phyloP scores from a whole-genome alignment of 2,888 invertebrate genomes.

The Alentia gelatinosa region DNA sequence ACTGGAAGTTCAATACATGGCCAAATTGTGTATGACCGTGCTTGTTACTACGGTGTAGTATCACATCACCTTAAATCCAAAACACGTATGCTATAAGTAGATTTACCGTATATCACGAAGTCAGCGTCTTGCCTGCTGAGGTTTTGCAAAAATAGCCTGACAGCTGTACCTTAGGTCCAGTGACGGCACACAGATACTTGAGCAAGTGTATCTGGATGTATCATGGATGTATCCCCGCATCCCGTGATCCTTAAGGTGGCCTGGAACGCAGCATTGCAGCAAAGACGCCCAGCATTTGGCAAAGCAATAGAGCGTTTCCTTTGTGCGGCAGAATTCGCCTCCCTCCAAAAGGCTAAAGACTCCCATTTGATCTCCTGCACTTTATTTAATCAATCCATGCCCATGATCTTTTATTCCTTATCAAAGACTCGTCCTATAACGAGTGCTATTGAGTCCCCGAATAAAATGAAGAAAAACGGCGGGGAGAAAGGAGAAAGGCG shows the following conservation, averaged over 20 bases:
- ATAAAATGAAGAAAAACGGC: background rate
- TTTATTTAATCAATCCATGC: conserved; percentile 39
- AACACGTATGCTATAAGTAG: no score
- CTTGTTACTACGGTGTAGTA: no score
- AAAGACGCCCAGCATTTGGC: background rate
- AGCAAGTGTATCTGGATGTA: background rate
- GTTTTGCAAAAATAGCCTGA: no score
- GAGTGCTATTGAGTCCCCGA: conserved; percentile 26
- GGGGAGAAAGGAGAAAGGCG: background rate
- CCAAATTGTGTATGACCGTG: no score
- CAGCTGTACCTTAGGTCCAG: no score
- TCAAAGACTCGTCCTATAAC: conserved; percentile 19
- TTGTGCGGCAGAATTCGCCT: background rate
- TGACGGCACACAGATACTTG: no score
- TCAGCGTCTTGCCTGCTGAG: no score
- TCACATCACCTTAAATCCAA: no score
- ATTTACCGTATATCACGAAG: no score
- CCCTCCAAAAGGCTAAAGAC: background rate
- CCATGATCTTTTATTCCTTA: conserved; percentile 45
- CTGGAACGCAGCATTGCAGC: background rate
- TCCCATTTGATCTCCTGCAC: conserved; percentile 33
- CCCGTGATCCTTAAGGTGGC: background rate
- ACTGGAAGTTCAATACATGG: no score
- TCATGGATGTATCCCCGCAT: background rate
- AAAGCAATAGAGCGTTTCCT: conserved; percentile 11